These are phyloP conservation scores for Oligia strigilis DNA, from an alignment of 2,888 invertebrate genomes.

Conservation along the genomic window DNA sequence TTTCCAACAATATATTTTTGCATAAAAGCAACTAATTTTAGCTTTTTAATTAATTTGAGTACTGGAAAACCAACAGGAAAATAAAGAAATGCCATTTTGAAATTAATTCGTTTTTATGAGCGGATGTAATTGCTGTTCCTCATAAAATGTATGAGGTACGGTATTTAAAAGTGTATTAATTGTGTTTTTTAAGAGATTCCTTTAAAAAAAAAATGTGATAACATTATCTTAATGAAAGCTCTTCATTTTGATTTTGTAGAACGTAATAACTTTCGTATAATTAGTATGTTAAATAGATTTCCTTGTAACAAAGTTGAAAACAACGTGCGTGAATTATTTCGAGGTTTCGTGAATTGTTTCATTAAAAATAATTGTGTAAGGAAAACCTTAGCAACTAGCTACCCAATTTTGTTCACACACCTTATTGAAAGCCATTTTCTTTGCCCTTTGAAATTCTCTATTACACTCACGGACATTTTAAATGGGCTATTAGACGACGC, in stretches of 20 bases:
- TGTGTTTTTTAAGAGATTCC: not conserved
- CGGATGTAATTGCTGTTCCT: conserved; percentile 40
- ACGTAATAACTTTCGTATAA: not conserved
- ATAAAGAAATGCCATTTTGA: conserved; percentile 24
- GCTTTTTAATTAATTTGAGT: conserved; percentile 53
- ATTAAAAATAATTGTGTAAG: not conserved
- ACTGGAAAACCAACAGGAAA: not conserved
- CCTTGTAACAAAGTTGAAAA: not conserved
- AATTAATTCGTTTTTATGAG: conserved; percentile 51
- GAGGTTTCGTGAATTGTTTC: too few relatives aligned
- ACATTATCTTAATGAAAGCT: too few relatives aligned
- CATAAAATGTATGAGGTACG: conserved; percentile 28
- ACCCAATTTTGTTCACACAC: not conserved
- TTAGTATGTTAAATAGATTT: not conserved
- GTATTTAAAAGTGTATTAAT: conserved; percentile 36
- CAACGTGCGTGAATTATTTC: not conserved
- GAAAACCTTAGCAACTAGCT: not conserved
- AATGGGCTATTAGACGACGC: conserved; percentile 33
- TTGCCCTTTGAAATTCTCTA: conserved; percentile 4
- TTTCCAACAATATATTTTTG: conserved; percentile 3
- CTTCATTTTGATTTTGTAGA: not conserved
- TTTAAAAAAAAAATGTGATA: conserved; percentile 1
- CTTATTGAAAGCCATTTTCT: not conserved
- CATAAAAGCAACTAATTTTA: conserved; percentile 11
- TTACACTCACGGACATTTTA: conserved; percentile 31